Percentiles rank a stretch among this genome's conserved stretches.
These are phyloP conservation scores for Acinonyx jubatus DNA, from an alignment of 2,113 vertebrate genomes.

Conservation along the genomic window DNA sequence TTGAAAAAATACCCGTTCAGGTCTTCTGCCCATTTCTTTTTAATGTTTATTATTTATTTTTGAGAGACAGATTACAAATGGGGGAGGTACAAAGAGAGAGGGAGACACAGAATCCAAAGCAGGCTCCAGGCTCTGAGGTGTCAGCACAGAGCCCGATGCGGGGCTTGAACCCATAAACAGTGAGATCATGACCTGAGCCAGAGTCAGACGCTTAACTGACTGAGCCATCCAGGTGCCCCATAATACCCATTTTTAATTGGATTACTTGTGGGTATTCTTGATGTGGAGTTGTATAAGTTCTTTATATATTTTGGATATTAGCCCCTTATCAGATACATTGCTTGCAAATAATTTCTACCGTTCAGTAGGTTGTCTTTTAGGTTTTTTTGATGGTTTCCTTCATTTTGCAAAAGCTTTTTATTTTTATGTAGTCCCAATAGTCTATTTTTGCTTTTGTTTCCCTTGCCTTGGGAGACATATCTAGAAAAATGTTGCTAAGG, in stretches of 20 bases:
- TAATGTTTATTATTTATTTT: no score
- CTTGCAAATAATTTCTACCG: background rate
- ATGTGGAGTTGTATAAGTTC: background rate
- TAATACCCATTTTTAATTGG: background rate
- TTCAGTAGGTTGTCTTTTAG: background rate
- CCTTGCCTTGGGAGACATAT: background rate
- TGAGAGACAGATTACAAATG: no score
- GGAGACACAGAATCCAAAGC: no score
- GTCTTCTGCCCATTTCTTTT: background rate
- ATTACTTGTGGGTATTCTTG: background rate
- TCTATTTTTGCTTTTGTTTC: background rate
- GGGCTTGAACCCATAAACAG: no score
- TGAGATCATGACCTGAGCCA: no score
- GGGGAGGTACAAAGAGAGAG: no score
- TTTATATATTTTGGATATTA: background rate
- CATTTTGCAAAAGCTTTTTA: background rate
- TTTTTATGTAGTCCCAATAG: background rate
- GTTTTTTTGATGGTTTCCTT: background rate
- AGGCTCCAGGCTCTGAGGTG: no score
- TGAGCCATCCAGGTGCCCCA: no score
- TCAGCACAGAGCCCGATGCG: no score
- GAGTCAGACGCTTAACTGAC: no score
- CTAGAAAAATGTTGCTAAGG: background rate
- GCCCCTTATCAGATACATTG: background rate
- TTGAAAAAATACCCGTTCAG: background rate